Evolutionary conservation across 2,797 vertebrate species (phyloP).

Genomic region (Novumbra hubbsi): DNA sequence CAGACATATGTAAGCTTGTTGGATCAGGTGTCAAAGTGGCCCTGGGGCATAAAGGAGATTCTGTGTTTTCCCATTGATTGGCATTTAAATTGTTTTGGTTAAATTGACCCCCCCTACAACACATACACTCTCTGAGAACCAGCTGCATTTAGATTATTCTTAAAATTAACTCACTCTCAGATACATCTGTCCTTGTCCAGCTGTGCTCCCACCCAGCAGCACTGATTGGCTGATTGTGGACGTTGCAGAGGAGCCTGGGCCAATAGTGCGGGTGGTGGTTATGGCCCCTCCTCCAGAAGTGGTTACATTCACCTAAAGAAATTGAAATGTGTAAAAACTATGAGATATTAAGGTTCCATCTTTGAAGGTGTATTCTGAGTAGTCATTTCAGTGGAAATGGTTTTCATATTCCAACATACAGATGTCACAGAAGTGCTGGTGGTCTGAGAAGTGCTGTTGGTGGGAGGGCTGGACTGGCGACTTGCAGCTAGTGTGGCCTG

Average conservation of each 20-base stretch:
- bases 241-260: slow-evolving; percentile 74
- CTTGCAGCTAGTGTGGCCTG: slow-evolving; percentile 93
- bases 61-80: background rate
- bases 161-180: slow-evolving; percentile 81
- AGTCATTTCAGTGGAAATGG: slow-evolving; percentile 53
- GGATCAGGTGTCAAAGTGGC: no score
- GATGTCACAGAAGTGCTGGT: slow-evolving; percentile 73
- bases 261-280: slow-evolving; percentile 68
- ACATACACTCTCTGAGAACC: no score
- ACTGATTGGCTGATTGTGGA: slow-evolving; percentile 92
- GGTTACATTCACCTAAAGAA: slow-evolving; percentile 63
- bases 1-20: no score
- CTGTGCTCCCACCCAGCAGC: slow-evolving; percentile 86
- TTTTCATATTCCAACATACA: slow-evolving; percentile 35
- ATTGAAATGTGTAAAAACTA: background rate
- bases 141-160: no score
- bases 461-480: slow-evolving; percentile 91
- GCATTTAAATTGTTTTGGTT: no score
- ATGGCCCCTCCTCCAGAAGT: slow-evolving; percentile 66
- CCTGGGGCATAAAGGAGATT: background rate
- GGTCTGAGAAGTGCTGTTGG: slow-evolving; percentile 83
- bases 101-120: background rate
- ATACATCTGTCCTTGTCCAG: slow-evolving; percentile 94
- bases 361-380: background rate
- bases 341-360: background rate